phyloP scores from a whole-genome alignment of 30 jellyfish, hydroid and myxozoan genomes.

The Hydractinia echinata region DNA sequence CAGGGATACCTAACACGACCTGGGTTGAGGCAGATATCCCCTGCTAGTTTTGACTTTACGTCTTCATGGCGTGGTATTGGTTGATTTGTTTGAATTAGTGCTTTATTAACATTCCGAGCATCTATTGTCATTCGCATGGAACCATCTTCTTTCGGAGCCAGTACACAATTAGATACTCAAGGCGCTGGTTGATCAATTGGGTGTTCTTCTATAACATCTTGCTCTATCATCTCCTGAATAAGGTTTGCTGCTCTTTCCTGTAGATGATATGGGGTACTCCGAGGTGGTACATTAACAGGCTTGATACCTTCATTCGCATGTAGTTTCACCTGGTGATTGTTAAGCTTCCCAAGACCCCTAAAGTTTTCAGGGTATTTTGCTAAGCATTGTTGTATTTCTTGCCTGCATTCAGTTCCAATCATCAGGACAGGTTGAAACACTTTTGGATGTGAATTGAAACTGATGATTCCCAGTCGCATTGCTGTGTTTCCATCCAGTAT shows the following conservation, averaged over 20 bases:
- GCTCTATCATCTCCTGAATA: constrained; percentile 38
- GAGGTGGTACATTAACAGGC: constrained; percentile 43
- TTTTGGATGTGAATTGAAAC: not conserved
- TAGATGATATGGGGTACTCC: constrained; percentile 43
- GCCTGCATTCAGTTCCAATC: not conserved
- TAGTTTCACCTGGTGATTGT: constrained; percentile 20
- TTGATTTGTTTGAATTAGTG: constrained; percentile 29
- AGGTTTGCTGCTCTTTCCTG: constrained; percentile 28
- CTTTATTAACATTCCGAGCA: constrained; percentile 37
- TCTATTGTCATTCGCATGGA: constrained; percentile 50
- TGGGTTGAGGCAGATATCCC: too few species aligned
- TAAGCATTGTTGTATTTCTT: not conserved
- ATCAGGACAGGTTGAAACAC: not conserved
- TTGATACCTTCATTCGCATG: not conserved
- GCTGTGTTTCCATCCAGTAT: too few species aligned
- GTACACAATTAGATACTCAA: constrained; percentile 59
- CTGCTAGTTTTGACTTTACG: constrained; percentile 2
- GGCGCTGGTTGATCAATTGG: constrained; percentile 38
- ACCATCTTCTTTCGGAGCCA: constrained; percentile 61
- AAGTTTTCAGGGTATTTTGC: not conserved
- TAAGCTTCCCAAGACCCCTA: constrained; percentile 27
- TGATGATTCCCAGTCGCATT: too few species aligned
- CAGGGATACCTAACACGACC: too few species aligned
- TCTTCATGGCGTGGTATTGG: constrained; percentile 43
- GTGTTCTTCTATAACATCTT: constrained; percentile 46